These are phyloP conservation scores for Amiota minor DNA, from an alignment of 2,888 invertebrate species.

Conservation along the genomic window DNA sequence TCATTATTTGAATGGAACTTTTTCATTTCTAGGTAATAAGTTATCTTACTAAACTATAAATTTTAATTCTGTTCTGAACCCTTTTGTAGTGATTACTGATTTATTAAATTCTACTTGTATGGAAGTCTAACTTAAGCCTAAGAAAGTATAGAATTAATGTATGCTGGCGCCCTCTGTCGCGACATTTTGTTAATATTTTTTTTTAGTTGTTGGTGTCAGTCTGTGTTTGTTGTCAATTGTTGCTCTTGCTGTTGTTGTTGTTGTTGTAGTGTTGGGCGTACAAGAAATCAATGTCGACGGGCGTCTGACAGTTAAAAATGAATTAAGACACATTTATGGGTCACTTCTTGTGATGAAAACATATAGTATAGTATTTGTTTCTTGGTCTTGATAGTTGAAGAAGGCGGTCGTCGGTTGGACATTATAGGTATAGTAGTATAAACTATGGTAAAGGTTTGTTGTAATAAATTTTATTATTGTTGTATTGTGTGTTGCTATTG, in stretches of 20 bases:
- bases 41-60: too few species aligned
- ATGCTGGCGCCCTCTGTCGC: slow-evolving; percentile 24
- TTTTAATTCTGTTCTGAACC: too few species aligned
- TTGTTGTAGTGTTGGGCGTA: not conserved
- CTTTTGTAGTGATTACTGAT: too few species aligned
- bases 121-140: not conserved
- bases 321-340: slow-evolving; percentile 23
- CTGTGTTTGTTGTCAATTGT: not conserved
- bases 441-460: too few species aligned
- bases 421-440: too few species aligned
- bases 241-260: not conserved
- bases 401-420: too few species aligned
- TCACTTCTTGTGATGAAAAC: not conserved
- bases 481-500: too few species aligned
- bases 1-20: too few species aligned
- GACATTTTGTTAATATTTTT: not conserved
- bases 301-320: slow-evolving; percentile 29
- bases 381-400: not conserved
- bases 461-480: too few species aligned
- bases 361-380: not conserved
- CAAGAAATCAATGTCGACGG: slow-evolving; percentile 22
- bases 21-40: too few species aligned
- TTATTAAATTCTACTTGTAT: too few species aligned
- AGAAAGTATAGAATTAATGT: slow-evolving; percentile 18
- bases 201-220: not conserved